Percentiles rank a stretch among this genome's conserved stretches.
phyloP scores from a whole-genome alignment of 2,113 vertebrate species.

The Odocoileus hemionus region DNA sequence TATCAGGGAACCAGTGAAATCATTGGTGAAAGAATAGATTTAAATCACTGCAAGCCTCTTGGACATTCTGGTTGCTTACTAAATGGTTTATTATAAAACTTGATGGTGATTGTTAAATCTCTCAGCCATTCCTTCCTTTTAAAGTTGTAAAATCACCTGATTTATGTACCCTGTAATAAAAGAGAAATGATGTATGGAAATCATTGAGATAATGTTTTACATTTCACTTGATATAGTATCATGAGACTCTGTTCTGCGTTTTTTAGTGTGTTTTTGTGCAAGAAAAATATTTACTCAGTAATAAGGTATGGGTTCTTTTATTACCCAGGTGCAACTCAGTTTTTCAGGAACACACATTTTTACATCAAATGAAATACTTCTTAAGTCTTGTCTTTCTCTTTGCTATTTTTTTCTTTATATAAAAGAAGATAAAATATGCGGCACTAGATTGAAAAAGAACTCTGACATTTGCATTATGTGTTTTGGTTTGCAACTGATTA shows the following conservation, averaged over 20 bases:
- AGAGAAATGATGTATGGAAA: conserved; percentile 23
- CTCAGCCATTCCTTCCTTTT: not conserved
- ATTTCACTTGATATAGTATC: conserved; percentile 30
- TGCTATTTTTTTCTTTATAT: conserved; percentile 9
- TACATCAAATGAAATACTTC: conserved; percentile 40
- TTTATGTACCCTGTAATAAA: conserved; percentile 28
- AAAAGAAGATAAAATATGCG: conserved; percentile 2
- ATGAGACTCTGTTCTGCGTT: not conserved
- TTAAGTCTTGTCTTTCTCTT: conserved; percentile 20
- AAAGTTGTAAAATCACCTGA: conserved; percentile 36
- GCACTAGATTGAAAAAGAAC: not conserved
- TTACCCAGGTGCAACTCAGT: not conserved
- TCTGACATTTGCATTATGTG: not conserved
- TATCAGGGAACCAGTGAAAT: not conserved
- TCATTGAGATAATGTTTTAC: conserved; percentile 1
- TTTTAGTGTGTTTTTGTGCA: conserved; percentile 44
- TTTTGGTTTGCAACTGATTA: conserved; percentile 25
- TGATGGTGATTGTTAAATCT: conserved; percentile 47
- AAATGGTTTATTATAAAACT: conserved; percentile 32
- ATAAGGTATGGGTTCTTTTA: not conserved
- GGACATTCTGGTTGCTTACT: conserved; percentile 17
- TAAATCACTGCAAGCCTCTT: not conserved
- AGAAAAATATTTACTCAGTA: conserved; percentile 31
- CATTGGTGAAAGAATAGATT: not conserved
- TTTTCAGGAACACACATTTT: conserved; percentile 38